Conservation (phyloP, 2,888 invertebrate genomes). For the Zygaena filipendulae region DNA sequence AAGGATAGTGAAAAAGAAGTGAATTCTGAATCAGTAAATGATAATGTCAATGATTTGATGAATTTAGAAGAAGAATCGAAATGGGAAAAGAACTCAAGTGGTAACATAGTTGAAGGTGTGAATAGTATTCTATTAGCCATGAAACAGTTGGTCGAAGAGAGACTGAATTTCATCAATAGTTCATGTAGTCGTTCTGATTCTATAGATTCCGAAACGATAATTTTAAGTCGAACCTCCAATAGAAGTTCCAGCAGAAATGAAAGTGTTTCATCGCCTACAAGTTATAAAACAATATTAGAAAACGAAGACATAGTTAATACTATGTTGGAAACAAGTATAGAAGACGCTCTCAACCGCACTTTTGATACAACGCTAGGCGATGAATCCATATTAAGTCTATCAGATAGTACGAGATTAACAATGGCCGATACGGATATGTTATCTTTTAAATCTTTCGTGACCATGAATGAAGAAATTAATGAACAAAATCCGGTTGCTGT, state of each 20-base stretch:
- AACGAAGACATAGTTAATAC: slow-evolving; percentile 21
- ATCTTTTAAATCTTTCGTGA: slow-evolving; percentile 38
- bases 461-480: no score
- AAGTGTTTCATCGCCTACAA: slow-evolving; percentile 21
- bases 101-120: no score
- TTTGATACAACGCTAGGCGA: slow-evolving; percentile 22
- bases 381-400: slow-evolving; percentile 22
- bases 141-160: slow-evolving; percentile 32
- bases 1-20: no score
- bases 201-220: slow-evolving; percentile 24
- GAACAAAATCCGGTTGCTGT: slow-evolving; percentile 23
- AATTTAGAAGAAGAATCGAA: no score
- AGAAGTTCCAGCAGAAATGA: slow-evolving; percentile 16
- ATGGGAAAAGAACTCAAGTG: no score
- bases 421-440: slow-evolving; percentile 31
- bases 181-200: no score
- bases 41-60: no score
- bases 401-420: slow-evolving; percentile 18
- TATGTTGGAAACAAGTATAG: slow-evolving; percentile 22
- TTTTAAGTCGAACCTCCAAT: slow-evolving; percentile 20
- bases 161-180: slow-evolving; percentile 26
- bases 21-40: no score
- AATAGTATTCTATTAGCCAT: no score
- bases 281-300: slow-evolving; percentile 24
- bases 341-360: slow-evolving; percentile 24